Conservation (phyloP, 2,888 invertebrate genomes). For the Pandemis corylana region DNA sequence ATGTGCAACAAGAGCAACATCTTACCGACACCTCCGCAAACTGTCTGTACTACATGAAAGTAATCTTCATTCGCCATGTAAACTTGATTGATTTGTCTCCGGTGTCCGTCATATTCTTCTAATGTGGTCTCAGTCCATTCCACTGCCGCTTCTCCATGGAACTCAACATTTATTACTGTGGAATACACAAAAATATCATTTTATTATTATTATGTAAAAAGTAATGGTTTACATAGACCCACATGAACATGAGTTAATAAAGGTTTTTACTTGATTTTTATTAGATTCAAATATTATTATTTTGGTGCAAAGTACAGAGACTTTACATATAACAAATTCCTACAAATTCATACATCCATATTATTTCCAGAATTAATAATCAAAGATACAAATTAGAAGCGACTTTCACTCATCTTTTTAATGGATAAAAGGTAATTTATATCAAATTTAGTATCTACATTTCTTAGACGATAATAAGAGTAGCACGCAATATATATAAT, state of each 20-base stretch:
- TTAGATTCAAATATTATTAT: no score
- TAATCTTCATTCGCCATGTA: conserved; percentile 65
- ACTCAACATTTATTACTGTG: conserved; percentile 60
- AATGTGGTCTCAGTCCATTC: conserved; percentile 63
- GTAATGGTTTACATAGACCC: no score
- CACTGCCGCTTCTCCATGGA: conserved; percentile 63
- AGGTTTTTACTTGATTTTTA: neutral
- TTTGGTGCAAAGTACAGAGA: neutral
- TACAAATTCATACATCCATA: no score
- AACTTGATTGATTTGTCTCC: conserved; percentile 48
- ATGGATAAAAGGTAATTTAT: no score
- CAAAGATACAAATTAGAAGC: no score
- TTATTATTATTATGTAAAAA: no score
- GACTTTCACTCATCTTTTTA: no score
- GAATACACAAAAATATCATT: conserved; percentile 36
- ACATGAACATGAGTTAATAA: neutral
- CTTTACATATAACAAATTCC: no score
- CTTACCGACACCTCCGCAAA: conserved; percentile 62
- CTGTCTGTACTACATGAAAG: conserved; percentile 57
- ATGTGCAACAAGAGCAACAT: conserved; percentile 15
- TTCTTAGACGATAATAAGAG: no score
- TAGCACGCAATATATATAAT: no score
- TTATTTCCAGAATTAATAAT: no score
- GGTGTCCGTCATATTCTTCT: conserved; percentile 53
- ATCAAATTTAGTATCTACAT: no score